These are phyloP conservation scores for Patella depressa DNA, from an alignment of 2,888 invertebrate species.

Conservation along the genomic window DNA sequence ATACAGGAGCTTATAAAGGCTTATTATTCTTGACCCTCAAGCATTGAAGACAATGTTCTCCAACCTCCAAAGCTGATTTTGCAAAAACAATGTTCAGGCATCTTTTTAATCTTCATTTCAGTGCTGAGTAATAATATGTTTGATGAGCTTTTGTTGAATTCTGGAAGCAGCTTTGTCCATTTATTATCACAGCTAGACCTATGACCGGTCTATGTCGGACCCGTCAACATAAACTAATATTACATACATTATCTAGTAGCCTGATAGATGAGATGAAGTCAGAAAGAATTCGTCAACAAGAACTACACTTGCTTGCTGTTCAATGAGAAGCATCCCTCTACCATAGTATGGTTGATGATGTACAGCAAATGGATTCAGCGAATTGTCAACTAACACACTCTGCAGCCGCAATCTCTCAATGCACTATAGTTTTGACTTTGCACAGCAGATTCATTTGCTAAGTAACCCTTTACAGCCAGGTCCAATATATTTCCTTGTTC, in stretches of 20 bases:
- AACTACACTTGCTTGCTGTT: conserved; percentile 16
- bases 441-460: conserved; percentile 46
- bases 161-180: conserved; percentile 26
- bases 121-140: background rate
- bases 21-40: too few species aligned
- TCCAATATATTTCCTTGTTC: conserved; percentile 45
- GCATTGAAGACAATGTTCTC: too few species aligned
- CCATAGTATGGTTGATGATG: background rate
- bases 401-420: background rate
- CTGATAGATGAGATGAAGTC: conserved; percentile 15
- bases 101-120: too few species aligned
- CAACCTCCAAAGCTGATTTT: background rate
- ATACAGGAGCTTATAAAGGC: too few species aligned
- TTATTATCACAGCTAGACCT: conserved; percentile 23
- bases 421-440: conserved; percentile 45
- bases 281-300: background rate
- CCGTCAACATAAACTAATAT: conserved; percentile 30
- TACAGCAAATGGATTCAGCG: background rate
- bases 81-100: background rate
- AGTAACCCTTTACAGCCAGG: conserved; percentile 47
- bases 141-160: conserved; percentile 12
- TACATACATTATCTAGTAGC: conserved; percentile 15
- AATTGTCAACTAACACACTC: background rate
- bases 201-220: conserved; percentile 37
- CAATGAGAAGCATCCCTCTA: conserved; percentile 16